A percentile compares a stretch with the other conserved stretches of the same genome.
These are phyloP conservation scores for Mystacides longicornis DNA, from an alignment of 2,888 invertebrate species.

Conservation along the genomic window DNA sequence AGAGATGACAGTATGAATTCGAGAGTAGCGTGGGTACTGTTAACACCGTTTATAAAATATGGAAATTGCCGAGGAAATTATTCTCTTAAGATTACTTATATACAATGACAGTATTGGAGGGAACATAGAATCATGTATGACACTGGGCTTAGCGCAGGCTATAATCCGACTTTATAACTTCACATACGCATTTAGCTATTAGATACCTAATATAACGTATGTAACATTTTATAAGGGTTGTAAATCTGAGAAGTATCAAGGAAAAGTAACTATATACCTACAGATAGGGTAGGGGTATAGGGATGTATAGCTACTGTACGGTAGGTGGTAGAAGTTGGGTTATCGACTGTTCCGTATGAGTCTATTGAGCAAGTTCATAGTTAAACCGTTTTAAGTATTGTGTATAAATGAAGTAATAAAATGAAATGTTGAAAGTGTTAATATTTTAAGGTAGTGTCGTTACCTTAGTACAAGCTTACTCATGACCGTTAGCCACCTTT, in stretches of 20 bases:
- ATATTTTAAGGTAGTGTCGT: too few relatives aligned
- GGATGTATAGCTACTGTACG: too few relatives aligned
- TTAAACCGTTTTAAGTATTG: constrained; percentile 2
- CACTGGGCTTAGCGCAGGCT: not conserved
- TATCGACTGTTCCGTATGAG: too few relatives aligned
- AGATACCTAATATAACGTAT: not conserved
- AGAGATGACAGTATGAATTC: too few relatives aligned
- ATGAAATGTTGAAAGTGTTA: too few relatives aligned
- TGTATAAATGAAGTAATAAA: constrained; percentile 1
- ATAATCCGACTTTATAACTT: constrained; percentile 1
- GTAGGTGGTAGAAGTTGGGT: too few relatives aligned
- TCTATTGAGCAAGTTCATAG: too few relatives aligned
- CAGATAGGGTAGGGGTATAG: not conserved
- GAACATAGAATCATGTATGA: not conserved
- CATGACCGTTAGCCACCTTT: too few relatives aligned
- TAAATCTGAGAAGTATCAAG: not conserved
- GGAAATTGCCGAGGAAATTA: not conserved
- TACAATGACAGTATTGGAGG: not conserved
- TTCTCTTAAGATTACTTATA: not conserved
- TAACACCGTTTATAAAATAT: not conserved
- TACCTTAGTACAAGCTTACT: too few relatives aligned
- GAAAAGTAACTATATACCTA: not conserved
- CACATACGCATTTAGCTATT: too few relatives aligned
- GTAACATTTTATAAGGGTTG: not conserved
- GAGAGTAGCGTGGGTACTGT: too few relatives aligned